Conservation (phyloP, 2,113 vertebrate species). For the Petaurus breviceps region DNA sequence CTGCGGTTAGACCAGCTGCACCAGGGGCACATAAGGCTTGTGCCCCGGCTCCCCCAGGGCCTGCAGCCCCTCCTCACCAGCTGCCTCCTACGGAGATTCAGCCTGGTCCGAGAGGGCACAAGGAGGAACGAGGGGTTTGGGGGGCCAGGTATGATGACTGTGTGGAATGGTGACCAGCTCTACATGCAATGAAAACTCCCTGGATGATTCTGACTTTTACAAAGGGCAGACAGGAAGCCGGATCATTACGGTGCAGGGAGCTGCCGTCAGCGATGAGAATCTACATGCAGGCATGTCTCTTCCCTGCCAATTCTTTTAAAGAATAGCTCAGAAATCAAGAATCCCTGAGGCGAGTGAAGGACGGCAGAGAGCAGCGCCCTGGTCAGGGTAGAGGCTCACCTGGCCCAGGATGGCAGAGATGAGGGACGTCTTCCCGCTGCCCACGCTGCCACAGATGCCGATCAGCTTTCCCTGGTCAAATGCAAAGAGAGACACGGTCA, state of each 20-base stretch:
- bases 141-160: neutral
- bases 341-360: conserved; percentile 25
- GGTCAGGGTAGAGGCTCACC: conserved; percentile 83
- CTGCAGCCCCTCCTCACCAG: neutral
- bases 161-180: neutral
- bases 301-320: neutral
- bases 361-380: conserved; percentile 6
- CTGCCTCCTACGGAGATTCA: neutral
- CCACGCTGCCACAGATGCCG: conserved; percentile 95
- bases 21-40: neutral
- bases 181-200: neutral
- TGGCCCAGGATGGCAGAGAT: conserved; percentile 94
- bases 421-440: conserved; percentile 95
- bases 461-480: conserved; percentile 90
- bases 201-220: neutral
- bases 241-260: neutral
- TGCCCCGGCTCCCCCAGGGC: too few species aligned
- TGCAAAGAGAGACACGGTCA: conserved; percentile 35
- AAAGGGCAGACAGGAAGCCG: neutral
- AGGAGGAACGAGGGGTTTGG: neutral
- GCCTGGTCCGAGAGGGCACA: neutral
- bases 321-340: neutral
- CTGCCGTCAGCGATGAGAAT: neutral
- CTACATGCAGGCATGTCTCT: neutral
- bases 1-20: neutral